phyloP scores from a whole-genome alignment of 2,888 invertebrate genomes.

The Vanessa cardui region DNA sequence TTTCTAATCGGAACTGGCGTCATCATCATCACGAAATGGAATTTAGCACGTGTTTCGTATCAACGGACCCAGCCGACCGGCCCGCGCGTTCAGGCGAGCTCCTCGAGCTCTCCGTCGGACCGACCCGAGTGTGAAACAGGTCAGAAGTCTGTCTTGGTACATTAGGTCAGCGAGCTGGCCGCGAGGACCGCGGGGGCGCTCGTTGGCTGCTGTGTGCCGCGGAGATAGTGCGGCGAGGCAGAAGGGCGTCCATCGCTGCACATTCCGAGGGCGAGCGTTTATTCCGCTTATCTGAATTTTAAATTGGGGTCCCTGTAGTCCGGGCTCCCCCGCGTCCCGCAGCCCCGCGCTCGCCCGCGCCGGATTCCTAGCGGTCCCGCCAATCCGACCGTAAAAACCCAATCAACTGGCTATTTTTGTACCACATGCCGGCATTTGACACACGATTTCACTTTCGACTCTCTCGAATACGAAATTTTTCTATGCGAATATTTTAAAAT shows the following conservation, averaged over 20 bases:
- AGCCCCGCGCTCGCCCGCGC: conserved; percentile 32
- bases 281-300: conserved; percentile 80
- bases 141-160: conserved; percentile 3
- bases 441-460: conserved; percentile 63
- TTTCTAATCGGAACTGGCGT: background rate
- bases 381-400: conserved; percentile 71
- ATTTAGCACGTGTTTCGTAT: background rate
- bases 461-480: conserved; percentile 44
- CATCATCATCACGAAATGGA: conserved; percentile 4
- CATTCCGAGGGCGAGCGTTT: conserved; percentile 54
- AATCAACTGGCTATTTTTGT: conserved; percentile 69
- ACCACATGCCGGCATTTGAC: conserved; percentile 64
- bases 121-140: background rate
- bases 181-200: background rate
- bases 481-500: conserved; percentile 38
- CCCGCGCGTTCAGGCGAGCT: background rate
- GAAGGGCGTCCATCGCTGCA: conserved; percentile 16
- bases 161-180: conserved; percentile 13
- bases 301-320: conserved; percentile 56
- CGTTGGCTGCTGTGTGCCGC: conserved; percentile 2
- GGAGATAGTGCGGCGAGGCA: conserved; percentile 14
- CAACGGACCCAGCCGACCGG: background rate
- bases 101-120: background rate
- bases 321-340: conserved; percentile 42
- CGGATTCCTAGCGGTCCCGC: conserved; percentile 69